phyloP scores from a whole-genome alignment of 2,113 vertebrate genomes.

The Eurystomus gularis region DNA sequence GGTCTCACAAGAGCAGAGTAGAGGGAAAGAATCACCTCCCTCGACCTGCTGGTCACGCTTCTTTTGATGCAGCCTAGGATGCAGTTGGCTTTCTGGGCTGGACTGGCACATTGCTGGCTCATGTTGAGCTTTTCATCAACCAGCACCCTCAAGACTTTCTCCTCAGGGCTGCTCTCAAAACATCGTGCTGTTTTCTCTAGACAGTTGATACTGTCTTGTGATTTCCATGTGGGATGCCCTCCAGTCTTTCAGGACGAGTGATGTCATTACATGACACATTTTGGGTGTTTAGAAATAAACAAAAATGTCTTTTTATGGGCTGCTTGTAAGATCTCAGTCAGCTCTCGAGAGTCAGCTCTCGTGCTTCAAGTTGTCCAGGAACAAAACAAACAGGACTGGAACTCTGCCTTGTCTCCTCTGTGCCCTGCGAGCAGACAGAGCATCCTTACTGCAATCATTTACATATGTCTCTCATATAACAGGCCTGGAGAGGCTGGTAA shows the following conservation, averaged over 20 bases:
- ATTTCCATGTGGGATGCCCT: background rate
- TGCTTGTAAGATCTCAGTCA: background rate
- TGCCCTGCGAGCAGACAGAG: background rate
- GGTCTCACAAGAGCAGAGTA: too few species aligned
- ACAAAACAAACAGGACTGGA: background rate
- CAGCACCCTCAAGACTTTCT: too few species aligned
- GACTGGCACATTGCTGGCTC: too few species aligned
- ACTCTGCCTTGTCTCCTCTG: background rate
- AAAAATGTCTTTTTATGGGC: background rate
- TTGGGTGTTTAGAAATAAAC: background rate
- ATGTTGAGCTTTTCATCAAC: too few species aligned
- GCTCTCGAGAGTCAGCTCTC: background rate
- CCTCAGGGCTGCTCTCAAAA: background rate
- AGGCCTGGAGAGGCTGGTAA: background rate
- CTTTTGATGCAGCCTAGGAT: too few species aligned
- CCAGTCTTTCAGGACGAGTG: background rate
- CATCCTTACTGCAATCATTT: background rate
- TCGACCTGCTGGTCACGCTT: too few species aligned
- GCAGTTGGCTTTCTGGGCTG: too few species aligned
- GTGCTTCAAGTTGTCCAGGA: background rate
- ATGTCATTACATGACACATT: background rate
- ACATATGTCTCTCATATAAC: background rate
- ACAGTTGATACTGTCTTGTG: rapidly evolving
- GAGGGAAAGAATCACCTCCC: too few species aligned
- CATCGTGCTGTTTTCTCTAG: background rate